Base-by-base conservation (phyloP, 2,113 vertebrate species). In the Paradoxurus hermaphroditus region DNA sequence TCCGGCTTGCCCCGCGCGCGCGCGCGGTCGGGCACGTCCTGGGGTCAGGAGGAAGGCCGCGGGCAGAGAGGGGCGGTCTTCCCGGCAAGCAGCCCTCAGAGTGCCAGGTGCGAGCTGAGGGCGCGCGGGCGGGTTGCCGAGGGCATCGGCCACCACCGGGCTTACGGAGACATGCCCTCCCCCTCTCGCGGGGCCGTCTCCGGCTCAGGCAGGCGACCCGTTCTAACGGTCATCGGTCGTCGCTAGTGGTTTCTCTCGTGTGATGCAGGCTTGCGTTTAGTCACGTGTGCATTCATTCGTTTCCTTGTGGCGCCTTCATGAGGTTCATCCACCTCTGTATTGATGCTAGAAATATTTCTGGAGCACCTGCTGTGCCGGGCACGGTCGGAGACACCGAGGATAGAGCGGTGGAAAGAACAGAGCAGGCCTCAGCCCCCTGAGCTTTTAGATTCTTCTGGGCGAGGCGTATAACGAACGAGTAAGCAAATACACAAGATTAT, bases 81-180 rank as follows among this genome's bases (percentile, higher is more conserved):
- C 36, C 36, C 3, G 10, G 73, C 34, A 36, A 75, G 75, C 36
- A 36, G 46, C 59, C n/a, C 16, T 59, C 9, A 23, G 94, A 39
- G 29, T 14, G 31, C 25, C 77, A 86, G 49, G 53, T 56, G 34
- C 21, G 34, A 49, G 39, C 7, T 2, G 16, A 88, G 90, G 46
- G 12, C 39, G 15, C n/a, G 0, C 0, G 15, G 31, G 4, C 1
- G 4, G 41, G n/a, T 13, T 59, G 41, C 82, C 14, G 2, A 78
- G 4, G 25, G 25, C 63, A 19, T 19, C n/a, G n/a, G n/a, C n/a
- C n/a, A n/a, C n/a, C n/a, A n/a, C n/a, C n/a, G n/a, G n/a, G n/a
- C n/a, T n/a, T n/a, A n/a, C n/a, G n/a, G n/a, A n/a, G n/a, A n/a
- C n/a, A n/a, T n/a, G n/a, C n/a, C n/a, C n/a, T n/a, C n/a, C n/a